Evolutionary conservation across 2,113 vertebrate genomes (phyloP), one percentile per base, ranked within the genome.

Genomic region (Sclerurus mexicanus): DNA sequence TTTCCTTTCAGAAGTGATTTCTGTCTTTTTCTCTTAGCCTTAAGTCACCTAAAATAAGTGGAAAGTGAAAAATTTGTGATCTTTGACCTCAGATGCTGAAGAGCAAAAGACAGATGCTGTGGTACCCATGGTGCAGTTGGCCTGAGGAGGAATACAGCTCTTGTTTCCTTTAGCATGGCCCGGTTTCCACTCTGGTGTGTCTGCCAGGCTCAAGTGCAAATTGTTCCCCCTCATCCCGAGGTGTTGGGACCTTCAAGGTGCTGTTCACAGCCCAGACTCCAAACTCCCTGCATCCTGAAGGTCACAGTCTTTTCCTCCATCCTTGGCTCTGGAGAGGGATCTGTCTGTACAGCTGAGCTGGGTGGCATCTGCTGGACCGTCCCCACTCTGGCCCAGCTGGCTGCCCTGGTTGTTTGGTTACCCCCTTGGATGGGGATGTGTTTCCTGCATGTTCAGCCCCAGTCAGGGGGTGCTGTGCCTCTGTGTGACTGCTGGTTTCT

Each of bases 371-470:
- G 25, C 35, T 72, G 39, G 24, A 47, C 55, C 35, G 14, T 60
- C 24, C 46, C 67, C 35, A 23, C 9, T 2, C 18, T 9, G 6
- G 12, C 28, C 15, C 23, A 62, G 31, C 37, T 37, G 66, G 58
- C 56, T 89, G 37, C 31, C 31, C 59, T 58, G 33, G 2, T 8
- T 2, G 5, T 0, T 23, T 12, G 14, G 12, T 15, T 82, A 23
- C 44, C 24, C 39, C 79, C 59, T 33, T 0, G 27, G 35, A 4
- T 23, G 56, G 17, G 40, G 79, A 2, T 9, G 2, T 31, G 21
- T 31, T 31, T 71, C 40, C 47, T 42, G 14, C 0, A 1, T 2
- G 24, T 39, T 25, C 76, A 25, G 1, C 18, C 16, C 0, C 52
- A 4, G 24, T 14, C 53, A 27, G 35, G 44, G 14, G 76, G 7